Base-by-base conservation (phyloP, 1,140 invertebrate species). In the Drosophila leontia region DNA sequence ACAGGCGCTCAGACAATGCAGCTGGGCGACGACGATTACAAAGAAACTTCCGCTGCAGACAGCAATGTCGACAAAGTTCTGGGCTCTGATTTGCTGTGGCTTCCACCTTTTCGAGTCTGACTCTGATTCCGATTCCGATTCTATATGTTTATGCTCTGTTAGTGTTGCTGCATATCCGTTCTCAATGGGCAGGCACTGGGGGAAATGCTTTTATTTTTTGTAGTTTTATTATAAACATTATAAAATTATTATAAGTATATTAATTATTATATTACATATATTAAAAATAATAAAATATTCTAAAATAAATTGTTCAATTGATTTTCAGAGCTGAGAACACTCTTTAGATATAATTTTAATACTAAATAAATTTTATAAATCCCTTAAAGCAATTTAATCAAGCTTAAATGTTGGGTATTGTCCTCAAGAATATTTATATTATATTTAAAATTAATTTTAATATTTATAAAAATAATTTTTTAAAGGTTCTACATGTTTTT, bases 41-140 rank as follows among this genome's bases (percentile, higher is more conserved):
- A 65, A 65, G 62, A 65, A 57, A 63, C 71, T 84, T 87, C 84
- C 84, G 84, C 68, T 69, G 72, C 84, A 87, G 84, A 87, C 84
- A 61, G 48, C 15, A 45, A 60, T 47, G 83, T 51, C 79, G 77
- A 74, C 82, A 77, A 90, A 90, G 85, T 90, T 84, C 69, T 78
- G 58, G 58, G 59, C 65, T 80, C 61, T 61, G 65, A 60, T 77
- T 57, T 44, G 44, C 45, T 53, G 35, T 34, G 26, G 35, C 26
- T 19, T 13, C 45, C 44, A 56, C 63, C 63, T 69, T 47, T 35
- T 34, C 41, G 44, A 51, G 53, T 47, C 17, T 57, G 55, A 42
- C 39, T 57, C 32, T 53, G 55, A 56, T 34, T 50, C 9, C 56
- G 59, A 42, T 45, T 34, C 17, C 35, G 34, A 45, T 19, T 29